Evolutionary conservation across 2,113 vertebrate genomes (phyloP), one percentile per base, ranked within the genome.

Genomic region (Dermatemys mawii): DNA sequence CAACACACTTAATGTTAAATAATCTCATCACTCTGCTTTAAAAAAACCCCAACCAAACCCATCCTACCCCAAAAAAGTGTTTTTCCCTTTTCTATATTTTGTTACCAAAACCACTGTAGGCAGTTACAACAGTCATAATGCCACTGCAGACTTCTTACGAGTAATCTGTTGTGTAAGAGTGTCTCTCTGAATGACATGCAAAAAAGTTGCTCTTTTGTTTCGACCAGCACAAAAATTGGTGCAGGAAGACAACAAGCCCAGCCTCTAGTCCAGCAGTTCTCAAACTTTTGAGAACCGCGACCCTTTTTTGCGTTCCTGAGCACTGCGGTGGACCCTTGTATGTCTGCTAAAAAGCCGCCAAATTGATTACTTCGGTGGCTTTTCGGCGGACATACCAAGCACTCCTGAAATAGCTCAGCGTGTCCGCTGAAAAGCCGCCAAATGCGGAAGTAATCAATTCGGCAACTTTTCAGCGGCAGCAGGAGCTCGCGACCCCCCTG

Each of bases 21-120:
- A 93, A 86, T 76, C 80, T 0, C 35, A 83, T 41, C 76, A 27
- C 49, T 51, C n/a, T 38, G 9, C 17, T 70, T 70, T 38, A 21
- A n/a, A 67, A 67, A n/a, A 67, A 35, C 3, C 29, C 27, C 57
- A 35, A 63, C 7, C 38, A 21, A 0, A 8, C 50, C 89, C 75
- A 81, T 94, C 94, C 95, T n/a, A n/a, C 97, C 90, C 81, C 54
- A 83, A 88, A 93, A 53, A 63, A 63, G 14, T 63, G 13, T 17
- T 63, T 95, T 84, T 95, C 44, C 84, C 53, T 91, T 97, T 87
- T 97, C 90, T 97, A 96, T 92, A 90, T 78, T 94, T 84, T 97
- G 91, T 95, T 95, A 93, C 92, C 94, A 97, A 92, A 97, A 95
- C 94, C 96, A 90, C 96, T 82, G 87, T 96, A 93, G 95, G 96